Evolutionary conservation across 64 coral and sea anemone species (phyloP).

Genomic region (Anthopleura sola): DNA sequence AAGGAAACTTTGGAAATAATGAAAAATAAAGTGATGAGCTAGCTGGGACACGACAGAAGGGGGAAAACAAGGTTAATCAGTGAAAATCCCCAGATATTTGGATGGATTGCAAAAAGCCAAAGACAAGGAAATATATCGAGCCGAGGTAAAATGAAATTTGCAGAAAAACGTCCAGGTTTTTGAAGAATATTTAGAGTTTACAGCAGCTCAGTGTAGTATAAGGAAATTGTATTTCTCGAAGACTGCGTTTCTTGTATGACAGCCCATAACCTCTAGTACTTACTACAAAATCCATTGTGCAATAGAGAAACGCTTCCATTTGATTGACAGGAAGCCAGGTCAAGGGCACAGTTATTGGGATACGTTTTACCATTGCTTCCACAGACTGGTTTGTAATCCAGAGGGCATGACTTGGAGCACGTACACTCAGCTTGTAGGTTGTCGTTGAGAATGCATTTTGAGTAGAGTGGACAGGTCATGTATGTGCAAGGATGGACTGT

Average conservation of each 20-base stretch:
- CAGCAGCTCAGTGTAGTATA: no score
- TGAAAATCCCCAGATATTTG: no score
- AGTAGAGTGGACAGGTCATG: conserved; percentile 27
- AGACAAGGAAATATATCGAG: no score
- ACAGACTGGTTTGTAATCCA: conserved; percentile 60
- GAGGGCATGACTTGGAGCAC: conserved; percentile 46
- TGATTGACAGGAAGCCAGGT: conserved; percentile 53
- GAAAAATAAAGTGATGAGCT: no score
- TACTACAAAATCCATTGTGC: conserved; percentile 65
- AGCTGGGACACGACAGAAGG: not conserved
- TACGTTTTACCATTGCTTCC: conserved; percentile 63
- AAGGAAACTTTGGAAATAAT: no score
- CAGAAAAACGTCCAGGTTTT: no score
- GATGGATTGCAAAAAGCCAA: no score
- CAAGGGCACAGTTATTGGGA: conserved; percentile 47
- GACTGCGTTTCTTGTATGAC: not conserved
- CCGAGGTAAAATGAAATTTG: no score
- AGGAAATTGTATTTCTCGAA: no score
- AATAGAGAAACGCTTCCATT: conserved; percentile 18
- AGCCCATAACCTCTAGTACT: conserved; percentile 23
- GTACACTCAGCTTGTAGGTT: conserved; percentile 33
- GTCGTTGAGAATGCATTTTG: conserved; percentile 50
- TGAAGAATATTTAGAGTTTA: no score
- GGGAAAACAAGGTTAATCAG: not conserved
- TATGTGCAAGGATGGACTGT: conserved; percentile 24